These are phyloP conservation scores for Montifringilla adamsi DNA, from an alignment of 2,113 vertebrate species.

Conservation along the genomic window DNA sequence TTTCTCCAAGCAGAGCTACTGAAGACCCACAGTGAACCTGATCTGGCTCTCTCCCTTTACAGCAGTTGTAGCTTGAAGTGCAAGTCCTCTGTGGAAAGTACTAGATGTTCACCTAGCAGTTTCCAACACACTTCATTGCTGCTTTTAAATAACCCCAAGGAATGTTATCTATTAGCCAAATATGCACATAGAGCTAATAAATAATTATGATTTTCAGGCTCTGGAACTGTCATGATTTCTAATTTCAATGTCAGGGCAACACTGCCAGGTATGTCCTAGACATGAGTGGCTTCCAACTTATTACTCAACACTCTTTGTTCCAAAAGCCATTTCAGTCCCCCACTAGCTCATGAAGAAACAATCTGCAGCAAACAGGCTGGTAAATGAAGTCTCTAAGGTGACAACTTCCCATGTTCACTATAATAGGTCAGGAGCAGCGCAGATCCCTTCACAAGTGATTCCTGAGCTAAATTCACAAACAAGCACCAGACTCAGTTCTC, in stretches of 20 bases:
- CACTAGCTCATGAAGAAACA: not conserved
- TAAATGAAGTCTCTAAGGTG: not conserved
- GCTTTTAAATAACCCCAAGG: not conserved
- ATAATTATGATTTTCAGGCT: not conserved
- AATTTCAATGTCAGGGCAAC: not conserved
- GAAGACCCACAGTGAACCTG: not conserved
- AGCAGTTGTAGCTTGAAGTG: not conserved
- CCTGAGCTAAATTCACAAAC: not conserved
- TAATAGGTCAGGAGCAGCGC: not conserved
- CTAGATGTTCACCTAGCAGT: not conserved
- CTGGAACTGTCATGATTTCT: not conserved
- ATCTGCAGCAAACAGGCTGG: not conserved
- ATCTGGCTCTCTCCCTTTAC: not conserved
- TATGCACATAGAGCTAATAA: not conserved
- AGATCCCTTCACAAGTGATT: not conserved
- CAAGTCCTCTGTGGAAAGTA: not conserved
- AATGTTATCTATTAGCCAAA: not conserved
- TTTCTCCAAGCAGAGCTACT: not conserved
- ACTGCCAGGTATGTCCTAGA: not conserved
- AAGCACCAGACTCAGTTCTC: not conserved
- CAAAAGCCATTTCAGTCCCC: not conserved
- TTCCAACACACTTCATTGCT: not conserved
- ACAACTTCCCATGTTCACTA: not conserved
- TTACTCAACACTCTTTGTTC: not conserved
- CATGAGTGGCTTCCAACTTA: not conserved